These are phyloP conservation scores for Scrobipalpa costella DNA, from an alignment of 2,888 invertebrate genomes.

Conservation along the genomic window DNA sequence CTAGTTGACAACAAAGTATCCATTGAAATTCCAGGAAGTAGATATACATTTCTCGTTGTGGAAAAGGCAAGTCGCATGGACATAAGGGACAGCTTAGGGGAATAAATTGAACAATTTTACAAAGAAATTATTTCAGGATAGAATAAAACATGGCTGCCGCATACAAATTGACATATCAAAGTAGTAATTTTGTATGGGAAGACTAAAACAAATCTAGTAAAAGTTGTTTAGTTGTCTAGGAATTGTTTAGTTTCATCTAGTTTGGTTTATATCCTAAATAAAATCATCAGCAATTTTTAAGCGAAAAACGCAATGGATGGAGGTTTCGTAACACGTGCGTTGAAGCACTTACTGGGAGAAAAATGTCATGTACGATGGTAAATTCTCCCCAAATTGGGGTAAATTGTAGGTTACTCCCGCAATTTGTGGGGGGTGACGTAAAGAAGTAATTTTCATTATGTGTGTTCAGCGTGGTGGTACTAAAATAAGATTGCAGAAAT, in stretches of 20 bases:
- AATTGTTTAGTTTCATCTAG: too few relatives aligned
- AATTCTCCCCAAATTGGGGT: conserved; percentile 9
- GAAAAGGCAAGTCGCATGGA: neutral
- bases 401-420: conserved; percentile 8
- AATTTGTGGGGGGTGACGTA: conserved; percentile 6
- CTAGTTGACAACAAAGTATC: neutral
- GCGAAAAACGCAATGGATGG: neutral
- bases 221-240: too few relatives aligned
- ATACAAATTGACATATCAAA: too few relatives aligned
- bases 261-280: too few relatives aligned
- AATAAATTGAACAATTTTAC: too few relatives aligned
- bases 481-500: neutral
- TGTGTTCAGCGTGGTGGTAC: conserved; percentile 4
- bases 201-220: too few relatives aligned
- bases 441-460: conserved; percentile 8
- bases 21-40: neutral
- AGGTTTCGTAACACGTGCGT: neutral
- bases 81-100: too few relatives aligned
- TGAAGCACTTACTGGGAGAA: neutral
- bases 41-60: neutral
- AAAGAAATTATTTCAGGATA: too few relatives aligned
- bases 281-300: neutral
- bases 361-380: neutral
- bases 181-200: too few relatives aligned
- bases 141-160: too few relatives aligned